Evolutionary conservation across 2,113 vertebrate genomes (phyloP), one percentile per base, ranked within the genome.

Genomic region (Chitala chitala): DNA sequence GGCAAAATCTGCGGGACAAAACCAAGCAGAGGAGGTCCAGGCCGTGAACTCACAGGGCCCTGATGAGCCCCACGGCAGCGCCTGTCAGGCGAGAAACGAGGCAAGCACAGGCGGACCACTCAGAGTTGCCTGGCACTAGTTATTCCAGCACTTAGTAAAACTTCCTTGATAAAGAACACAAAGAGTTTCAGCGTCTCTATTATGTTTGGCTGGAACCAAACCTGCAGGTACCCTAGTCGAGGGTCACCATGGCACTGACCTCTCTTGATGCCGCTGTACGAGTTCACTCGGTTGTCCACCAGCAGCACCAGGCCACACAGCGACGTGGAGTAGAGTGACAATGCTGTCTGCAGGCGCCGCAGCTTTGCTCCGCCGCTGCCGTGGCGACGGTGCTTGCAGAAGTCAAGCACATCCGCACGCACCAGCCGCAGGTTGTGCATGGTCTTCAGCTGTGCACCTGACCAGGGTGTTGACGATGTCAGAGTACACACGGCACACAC

Each of bases 371-470:
- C 96, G 0, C 93, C 90, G 46, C 92, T 93, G 29, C 94, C 92
- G 36, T 91, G 90, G 17, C 91, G 93, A 22, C 93, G 92, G 75
- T 99, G 94, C 46, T 94, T 96, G 71, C 97, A 99, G 84, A 98
- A 96, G 77, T 98, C 95, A 77, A 98, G 79, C 85, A 94, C 89
- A 17, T 98, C 93, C 0, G 96, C 93, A 29, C 95, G 90, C 72
- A 98, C 85, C 81, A 99, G 79, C 6, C 97, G 92, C 80, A 99
- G 82, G 70, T 99, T 99, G 83, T 99, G 97, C 97, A 99, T 99
- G 24, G 97, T 99, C 89, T 99, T 99, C 79, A 99, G n/a, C 77
- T 99, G 97, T 36, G 97, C 97, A 70, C 97, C 97, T 99, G 78
- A n/a, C n/a, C 3, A 40, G 69, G 6, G 22, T 6, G 29, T 5